These are phyloP conservation scores for Chymomyza amoena DNA, from an alignment of 2,888 invertebrate genomes.

Conservation along the genomic window DNA sequence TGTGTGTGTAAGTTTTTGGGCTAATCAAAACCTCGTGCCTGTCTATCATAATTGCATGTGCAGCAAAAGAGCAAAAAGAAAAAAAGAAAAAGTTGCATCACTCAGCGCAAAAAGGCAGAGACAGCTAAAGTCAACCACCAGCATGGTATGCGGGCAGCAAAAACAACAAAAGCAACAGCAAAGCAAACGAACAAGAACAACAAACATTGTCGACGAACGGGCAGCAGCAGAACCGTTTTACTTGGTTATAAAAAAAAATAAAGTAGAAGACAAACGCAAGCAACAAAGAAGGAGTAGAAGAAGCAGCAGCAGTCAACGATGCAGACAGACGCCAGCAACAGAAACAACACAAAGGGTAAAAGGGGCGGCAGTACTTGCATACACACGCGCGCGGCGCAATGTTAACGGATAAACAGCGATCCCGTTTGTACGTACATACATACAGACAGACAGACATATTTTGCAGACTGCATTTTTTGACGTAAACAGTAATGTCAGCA, in stretches of 20 bases:
- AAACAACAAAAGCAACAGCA: conserved; percentile 31
- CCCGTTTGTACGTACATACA: background rate
- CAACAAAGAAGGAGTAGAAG: conserved; percentile 30
- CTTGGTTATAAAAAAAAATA: background rate
- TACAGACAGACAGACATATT: conserved; percentile 18
- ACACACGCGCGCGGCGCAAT: conserved; percentile 26
- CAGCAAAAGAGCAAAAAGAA: conserved; percentile 25
- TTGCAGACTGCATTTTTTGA: background rate
- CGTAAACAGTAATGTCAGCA: conserved; percentile 44
- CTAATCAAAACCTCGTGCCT: background rate
- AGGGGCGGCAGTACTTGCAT: conserved; percentile 29
- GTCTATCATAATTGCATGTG: conserved; percentile 43
- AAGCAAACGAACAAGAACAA: background rate
- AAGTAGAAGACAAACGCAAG: conserved; percentile 13
- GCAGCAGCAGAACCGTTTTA: background rate
- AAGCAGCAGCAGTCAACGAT: conserved; percentile 20
- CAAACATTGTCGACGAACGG: background rate
- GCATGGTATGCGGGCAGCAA: conserved; percentile 73
- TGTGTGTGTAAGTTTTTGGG: background rate
- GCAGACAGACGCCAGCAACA: background rate
- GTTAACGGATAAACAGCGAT: conserved; percentile 15
- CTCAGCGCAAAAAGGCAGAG: conserved; percentile 59
- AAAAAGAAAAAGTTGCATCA: conserved; percentile 60
- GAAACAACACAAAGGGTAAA: conserved; percentile 26
- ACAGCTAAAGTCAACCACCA: conserved; percentile 75